Percentiles rank a stretch among this genome's conserved stretches.
These are phyloP conservation scores for Chelonia mydas DNA, from an alignment of 2,797 vertebrate species.

Conservation along the genomic window DNA sequence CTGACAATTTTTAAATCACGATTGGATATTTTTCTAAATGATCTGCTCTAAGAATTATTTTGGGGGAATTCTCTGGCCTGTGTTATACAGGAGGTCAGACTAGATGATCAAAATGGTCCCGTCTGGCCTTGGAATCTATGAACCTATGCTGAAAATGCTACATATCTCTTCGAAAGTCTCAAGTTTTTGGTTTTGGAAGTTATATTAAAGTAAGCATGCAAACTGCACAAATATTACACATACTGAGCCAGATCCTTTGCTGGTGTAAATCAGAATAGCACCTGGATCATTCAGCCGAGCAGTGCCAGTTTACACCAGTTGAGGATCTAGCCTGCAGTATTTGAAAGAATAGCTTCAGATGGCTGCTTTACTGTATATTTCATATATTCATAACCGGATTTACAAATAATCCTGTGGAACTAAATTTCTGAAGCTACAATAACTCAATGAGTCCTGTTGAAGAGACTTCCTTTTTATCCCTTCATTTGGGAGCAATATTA, in stretches of 20 bases:
- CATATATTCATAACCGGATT: neutral
- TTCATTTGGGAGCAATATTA: neutral
- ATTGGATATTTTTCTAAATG: too few relatives aligned
- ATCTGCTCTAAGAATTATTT: too few relatives aligned
- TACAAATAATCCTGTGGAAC: neutral
- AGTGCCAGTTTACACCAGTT: neutral
- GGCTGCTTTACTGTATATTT: neutral
- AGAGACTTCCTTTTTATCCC: neutral
- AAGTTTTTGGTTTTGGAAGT: too few relatives aligned
- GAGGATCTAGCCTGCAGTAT: neutral
- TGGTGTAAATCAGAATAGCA: neutral
- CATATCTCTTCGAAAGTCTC: neutral
- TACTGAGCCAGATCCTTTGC: neutral
- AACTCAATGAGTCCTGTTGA: neutral
- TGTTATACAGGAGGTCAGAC: too few relatives aligned
- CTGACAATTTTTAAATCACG: too few relatives aligned
- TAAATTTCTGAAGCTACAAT: neutral
- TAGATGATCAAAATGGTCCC: too few relatives aligned
- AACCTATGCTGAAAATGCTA: neutral
- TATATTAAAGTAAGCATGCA: neutral
- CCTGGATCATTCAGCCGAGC: rapidly evolving
- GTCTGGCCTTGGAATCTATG: too few relatives aligned
- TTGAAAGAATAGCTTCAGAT: neutral
- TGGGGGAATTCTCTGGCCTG: too few relatives aligned
- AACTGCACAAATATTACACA: neutral